These are phyloP conservation scores for Drosophila mercatorum DNA, from an alignment of 2,888 invertebrate genomes.

Conservation along the genomic window DNA sequence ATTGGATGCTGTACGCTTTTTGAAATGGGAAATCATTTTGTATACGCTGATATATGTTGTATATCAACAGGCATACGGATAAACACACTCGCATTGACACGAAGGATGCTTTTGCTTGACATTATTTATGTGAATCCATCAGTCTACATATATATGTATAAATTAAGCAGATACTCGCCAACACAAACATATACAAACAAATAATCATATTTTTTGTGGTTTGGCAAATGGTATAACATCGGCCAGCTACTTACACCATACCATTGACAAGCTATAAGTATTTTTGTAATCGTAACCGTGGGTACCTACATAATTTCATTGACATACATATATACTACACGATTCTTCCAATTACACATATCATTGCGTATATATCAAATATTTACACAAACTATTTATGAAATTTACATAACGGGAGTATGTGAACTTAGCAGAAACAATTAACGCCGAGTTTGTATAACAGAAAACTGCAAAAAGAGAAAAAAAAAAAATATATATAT, in stretches of 20 bases:
- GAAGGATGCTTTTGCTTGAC: background rate
- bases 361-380: constrained; percentile 66
- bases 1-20: constrained; percentile 8
- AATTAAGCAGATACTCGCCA: background rate
- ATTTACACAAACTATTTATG: constrained; percentile 47
- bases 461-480: constrained; percentile 25
- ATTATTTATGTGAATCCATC: background rate
- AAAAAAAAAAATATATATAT: constrained; percentile 7
- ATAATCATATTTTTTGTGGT: background rate
- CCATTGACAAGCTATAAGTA: constrained; percentile 17
- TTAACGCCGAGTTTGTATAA: constrained; percentile 21
- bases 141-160: constrained; percentile 4
- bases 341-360: constrained; percentile 78
- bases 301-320: constrained; percentile 54
- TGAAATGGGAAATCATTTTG: constrained; percentile 5
- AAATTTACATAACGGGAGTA: constrained; percentile 32
- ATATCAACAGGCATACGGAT: background rate
- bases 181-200: constrained; percentile 9
- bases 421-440: constrained; percentile 32
- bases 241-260: background rate
- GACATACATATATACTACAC: constrained; percentile 42
- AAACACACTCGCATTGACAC: background rate
- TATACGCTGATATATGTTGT: background rate
- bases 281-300: constrained; percentile 42
- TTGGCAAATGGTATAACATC: background rate